phyloP scores from a whole-genome alignment of 2,113 vertebrate genomes.

The Tychaedon coryphoeus region DNA sequence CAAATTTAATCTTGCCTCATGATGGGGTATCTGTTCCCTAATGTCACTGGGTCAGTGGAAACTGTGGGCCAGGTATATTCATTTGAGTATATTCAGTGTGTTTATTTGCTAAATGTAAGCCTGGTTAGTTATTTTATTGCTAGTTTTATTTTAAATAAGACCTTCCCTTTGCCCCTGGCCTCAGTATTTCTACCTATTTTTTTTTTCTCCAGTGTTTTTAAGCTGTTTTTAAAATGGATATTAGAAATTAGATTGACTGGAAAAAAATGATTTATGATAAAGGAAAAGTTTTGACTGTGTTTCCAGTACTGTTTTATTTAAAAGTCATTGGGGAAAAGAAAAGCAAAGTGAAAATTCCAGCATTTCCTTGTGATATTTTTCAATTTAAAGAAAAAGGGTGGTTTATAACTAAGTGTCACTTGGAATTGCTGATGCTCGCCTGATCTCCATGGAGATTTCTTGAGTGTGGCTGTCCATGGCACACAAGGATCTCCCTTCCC shows the following conservation, averaged over 20 bases:
- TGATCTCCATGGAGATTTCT: neutral
- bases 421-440: neutral
- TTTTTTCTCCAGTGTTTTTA: neutral
- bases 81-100: fast-evolving
- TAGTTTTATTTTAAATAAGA: neutral
- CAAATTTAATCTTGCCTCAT: neutral
- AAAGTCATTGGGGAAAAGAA: neutral
- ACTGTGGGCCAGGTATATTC: neutral
- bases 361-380: neutral
- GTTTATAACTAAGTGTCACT: neutral
- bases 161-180: fast-evolving
- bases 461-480: neutral
- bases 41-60: neutral
- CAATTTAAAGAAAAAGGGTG: neutral
- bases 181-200: neutral
- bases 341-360: neutral
- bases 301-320: neutral
- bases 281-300: neutral
- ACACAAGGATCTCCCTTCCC: neutral
- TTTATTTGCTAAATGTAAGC: neutral
- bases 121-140: neutral
- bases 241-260: neutral
- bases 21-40: neutral
- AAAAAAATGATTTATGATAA: neutral
- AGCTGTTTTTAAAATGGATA: neutral